phyloP scores from a whole-genome alignment of 2,113 vertebrate species.

The Grammomys dolichurus region DNA sequence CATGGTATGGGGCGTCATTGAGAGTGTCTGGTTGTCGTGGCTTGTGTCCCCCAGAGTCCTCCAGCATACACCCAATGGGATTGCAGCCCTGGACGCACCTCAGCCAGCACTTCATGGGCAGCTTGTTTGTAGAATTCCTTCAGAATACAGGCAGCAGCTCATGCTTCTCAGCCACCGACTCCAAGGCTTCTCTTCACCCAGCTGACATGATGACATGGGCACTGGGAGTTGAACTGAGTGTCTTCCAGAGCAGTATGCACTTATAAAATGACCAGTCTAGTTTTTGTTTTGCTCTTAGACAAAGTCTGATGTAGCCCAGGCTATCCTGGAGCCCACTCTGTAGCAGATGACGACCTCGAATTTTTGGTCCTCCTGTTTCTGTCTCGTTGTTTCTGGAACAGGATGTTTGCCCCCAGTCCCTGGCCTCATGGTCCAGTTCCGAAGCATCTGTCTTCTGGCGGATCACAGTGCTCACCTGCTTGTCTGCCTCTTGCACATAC shows the following conservation, averaged over 20 bases:
- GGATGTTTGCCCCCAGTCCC: neutral
- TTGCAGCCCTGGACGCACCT: neutral
- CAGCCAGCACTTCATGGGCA: fast-evolving
- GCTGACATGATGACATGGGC: neutral
- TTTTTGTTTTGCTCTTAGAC: neutral
- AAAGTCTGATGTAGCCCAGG: neutral
- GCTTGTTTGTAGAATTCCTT: neutral
- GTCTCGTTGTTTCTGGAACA: neutral
- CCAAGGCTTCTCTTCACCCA: fast-evolving
- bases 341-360: neutral
- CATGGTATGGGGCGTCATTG: conserved; percentile 86
- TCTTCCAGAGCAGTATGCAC: neutral
- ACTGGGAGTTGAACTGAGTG: neutral
- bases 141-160: neutral
- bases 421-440: neutral
- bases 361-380: neutral
- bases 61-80: neutral
- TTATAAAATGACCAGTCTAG: neutral
- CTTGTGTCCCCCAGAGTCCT: neutral
- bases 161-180: neutral
- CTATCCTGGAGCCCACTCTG: no score
- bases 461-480: neutral
- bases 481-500: neutral
- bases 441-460: neutral
- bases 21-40: neutral